Base-by-base conservation (phyloP, 2,888 invertebrate genomes). In the Agrotis clavis region DNA sequence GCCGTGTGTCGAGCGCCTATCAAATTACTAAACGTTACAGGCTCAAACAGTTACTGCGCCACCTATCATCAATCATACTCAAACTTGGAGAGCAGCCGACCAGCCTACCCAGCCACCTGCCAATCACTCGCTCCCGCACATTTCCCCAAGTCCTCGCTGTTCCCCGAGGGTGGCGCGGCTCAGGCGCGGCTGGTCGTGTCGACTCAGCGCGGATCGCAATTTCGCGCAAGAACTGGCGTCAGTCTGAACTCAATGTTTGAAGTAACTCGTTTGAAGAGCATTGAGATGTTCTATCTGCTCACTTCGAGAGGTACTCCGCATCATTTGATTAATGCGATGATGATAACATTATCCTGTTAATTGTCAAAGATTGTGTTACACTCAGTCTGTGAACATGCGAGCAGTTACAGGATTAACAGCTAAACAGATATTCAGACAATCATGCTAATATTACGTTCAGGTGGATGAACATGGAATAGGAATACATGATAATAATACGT, bases 1-100 rank as follows among this genome's bases (percentile, higher is more conserved):
- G 66, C n/a, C 18, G 51, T 56, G 61, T 48, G 21, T 62, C 53
- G 30, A 21, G 59, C 67, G 74, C 77, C 77, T 83, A 83, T 85
- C 81, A 81, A 72, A 83, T 84, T 64, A 86, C 86, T 81, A 72
- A 86, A 84, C 74, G 75, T 83, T 82, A 71, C 71, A 48, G 71
- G 51, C 83, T 79, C 71, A 18, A 53, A 50, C 73, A 59, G 83
- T 79, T 77, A 71, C 81, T 63, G 71, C 64, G 76, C 61, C 82
- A 73, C 79, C 85, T 86, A 86, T 82, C 89, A 91, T 91, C 91
- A 88, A 91, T 91, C 91, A 91, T 90, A 87, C 83, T 81, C 85
- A 84, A 86, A 82, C 78, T 85, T 73, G 79, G 67, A 75, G 74
- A 67, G 74, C 70, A 61, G 67, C 45, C 66, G 72, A n/a, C 90